These are phyloP conservation scores for Tetrao urogallus DNA, from an alignment of 2,113 vertebrate species.

Conservation along the genomic window DNA sequence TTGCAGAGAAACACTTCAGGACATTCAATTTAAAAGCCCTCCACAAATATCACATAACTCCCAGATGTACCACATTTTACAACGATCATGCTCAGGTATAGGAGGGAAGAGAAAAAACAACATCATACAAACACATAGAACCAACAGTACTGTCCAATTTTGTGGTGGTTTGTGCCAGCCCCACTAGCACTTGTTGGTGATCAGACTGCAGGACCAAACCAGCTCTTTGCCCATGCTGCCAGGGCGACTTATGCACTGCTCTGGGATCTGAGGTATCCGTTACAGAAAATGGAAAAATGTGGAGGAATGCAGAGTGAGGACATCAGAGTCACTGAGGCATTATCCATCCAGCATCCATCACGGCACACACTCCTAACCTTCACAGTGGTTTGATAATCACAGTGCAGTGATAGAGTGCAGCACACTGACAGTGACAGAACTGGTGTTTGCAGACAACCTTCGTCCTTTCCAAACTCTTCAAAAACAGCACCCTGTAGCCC, in stretches of 20 bases:
- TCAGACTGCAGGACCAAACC: background rate
- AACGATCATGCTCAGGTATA: background rate
- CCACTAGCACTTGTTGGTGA: fast-evolving
- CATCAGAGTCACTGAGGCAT: background rate
- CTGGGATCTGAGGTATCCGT: background rate
- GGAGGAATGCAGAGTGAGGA: background rate
- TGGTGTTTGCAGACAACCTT: background rate
- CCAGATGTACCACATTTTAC: background rate
- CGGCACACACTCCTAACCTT: fast-evolving
- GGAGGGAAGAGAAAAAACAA: background rate
- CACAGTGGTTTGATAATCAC: fast-evolving
- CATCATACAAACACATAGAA: background rate
- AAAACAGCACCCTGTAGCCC: background rate
- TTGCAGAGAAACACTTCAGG: background rate
- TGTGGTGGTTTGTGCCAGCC: fast-evolving
- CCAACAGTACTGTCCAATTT: fast-evolving
- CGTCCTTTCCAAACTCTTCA: background rate
- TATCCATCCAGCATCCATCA: background rate
- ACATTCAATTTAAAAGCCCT: background rate
- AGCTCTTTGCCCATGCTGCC: background rate
- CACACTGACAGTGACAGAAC: background rate
- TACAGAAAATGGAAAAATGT: background rate
- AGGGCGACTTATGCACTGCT: background rate
- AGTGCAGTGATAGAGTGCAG: fast-evolving
- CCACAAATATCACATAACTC: background rate